Percentiles rank a stretch among this genome's conserved stretches.
Conservation (phyloP, 2,888 invertebrate genomes). For the Folsomia manolachei region DNA sequence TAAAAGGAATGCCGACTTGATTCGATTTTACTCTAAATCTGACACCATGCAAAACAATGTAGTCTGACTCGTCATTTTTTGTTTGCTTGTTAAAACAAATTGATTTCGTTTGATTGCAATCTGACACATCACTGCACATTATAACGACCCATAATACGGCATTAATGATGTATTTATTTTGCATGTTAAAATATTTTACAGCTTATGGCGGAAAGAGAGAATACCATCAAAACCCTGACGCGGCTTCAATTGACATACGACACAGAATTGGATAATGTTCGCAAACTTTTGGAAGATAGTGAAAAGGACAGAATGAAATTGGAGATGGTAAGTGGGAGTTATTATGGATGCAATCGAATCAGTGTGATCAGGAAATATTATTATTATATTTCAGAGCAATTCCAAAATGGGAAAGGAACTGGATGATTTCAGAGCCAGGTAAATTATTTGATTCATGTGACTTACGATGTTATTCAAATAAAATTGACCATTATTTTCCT, state of each 20-base stretch:
- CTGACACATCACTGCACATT: too few relatives aligned
- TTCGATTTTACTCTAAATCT: background rate
- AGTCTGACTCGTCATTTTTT: too few relatives aligned
- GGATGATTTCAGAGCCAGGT: slow-evolving; percentile 38
- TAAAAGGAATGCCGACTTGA: background rate
- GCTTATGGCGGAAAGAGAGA: slow-evolving; percentile 43
- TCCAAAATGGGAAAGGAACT: slow-evolving; percentile 34
- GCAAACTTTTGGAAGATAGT: slow-evolving; percentile 37
- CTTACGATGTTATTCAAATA: background rate
- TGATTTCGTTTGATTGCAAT: too few relatives aligned
- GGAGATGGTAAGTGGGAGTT: slow-evolving; percentile 22
- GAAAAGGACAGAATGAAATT: slow-evolving; percentile 39
- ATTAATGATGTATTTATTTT: too few relatives aligned
- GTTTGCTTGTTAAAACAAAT: background rate
- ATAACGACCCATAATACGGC: too few relatives aligned
- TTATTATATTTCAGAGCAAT: background rate
- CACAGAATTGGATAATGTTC: slow-evolving; percentile 38
- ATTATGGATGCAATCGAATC: background rate
- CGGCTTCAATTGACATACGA: slow-evolving; percentile 41
- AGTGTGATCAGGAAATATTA: background rate
- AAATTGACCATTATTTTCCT: background rate
- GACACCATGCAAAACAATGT: background rate
- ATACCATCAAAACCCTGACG: slow-evolving; percentile 40
- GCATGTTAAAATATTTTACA: slow-evolving; percentile 14
- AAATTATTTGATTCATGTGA: too few relatives aligned